A percentile compares a stretch with the other conserved stretches of the same genome.
phyloP scores from a whole-genome alignment of 1,140 invertebrate species.

The Ceratina japonica region DNA sequence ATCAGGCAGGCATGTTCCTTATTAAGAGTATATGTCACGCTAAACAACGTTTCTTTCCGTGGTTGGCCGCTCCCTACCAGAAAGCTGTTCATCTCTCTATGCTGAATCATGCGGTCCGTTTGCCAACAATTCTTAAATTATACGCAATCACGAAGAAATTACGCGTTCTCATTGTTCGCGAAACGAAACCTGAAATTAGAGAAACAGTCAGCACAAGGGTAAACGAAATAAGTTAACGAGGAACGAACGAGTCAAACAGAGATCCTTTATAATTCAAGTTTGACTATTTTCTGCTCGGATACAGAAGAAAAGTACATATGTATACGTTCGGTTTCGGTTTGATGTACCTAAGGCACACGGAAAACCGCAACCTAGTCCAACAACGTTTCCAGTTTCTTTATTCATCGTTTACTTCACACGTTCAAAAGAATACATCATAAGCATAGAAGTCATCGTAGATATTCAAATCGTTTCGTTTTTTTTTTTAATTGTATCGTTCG shows the following conservation, averaged over 20 bases:
- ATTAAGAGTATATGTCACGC: constrained; percentile 44
- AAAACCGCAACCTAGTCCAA: background rate
- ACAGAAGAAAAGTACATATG: background rate
- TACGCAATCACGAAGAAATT: constrained; percentile 4
- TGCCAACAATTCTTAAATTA: background rate
- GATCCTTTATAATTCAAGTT: constrained; percentile 19
- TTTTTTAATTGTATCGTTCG: constrained; percentile 18
- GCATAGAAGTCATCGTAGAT: background rate
- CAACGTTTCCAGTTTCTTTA: background rate
- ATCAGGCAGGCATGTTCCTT: constrained; percentile 38
- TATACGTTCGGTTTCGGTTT: background rate
- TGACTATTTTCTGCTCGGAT: background rate
- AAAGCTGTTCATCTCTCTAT: constrained; percentile 32
- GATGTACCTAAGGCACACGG: constrained; percentile 5
- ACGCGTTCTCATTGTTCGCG: background rate
- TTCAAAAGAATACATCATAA: background rate
- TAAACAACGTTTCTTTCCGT: constrained; percentile 14
- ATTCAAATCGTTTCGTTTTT: constrained; percentile 15
- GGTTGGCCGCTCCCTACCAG: constrained; percentile 10
- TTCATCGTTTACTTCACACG: background rate
- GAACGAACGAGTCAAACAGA: background rate
- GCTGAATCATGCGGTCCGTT: constrained; percentile 23
- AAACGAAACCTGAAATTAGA: constrained; percentile 10
- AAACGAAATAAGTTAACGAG: background rate
- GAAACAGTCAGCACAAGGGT: background rate